These are phyloP conservation scores for Lanius ludovicianus DNA, from an alignment of 2,113 vertebrate species.

Conservation along the genomic window DNA sequence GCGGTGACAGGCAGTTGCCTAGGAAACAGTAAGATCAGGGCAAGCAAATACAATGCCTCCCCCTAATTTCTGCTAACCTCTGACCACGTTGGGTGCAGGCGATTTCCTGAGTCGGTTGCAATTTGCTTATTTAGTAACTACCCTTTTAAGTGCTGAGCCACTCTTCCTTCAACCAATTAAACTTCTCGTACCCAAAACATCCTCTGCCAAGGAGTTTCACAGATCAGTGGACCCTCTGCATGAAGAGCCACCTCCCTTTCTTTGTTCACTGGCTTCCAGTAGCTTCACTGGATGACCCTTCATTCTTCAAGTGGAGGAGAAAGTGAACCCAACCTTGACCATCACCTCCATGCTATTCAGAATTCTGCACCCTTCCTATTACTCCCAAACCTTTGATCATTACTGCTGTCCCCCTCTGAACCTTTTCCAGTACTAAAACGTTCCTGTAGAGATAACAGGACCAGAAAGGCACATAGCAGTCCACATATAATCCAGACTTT, in stretches of 20 bases:
- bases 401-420: not conserved
- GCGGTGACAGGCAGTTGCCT: not conserved
- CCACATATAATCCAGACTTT: not conserved
- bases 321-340: not conserved
- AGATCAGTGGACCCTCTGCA: not conserved
- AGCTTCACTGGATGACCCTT: not conserved
- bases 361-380: not conserved
- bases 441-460: not conserved
- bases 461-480: not conserved
- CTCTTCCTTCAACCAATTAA: not conserved
- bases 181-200: not conserved
- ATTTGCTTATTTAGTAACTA: not conserved
- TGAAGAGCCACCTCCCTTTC: not conserved
- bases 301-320: not conserved
- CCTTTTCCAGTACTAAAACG: not conserved
- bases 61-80: not conserved
- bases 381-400: not conserved
- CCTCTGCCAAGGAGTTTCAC: not conserved
- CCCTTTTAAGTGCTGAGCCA: not conserved
- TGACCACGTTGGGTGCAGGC: not conserved
- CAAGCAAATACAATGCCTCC: not conserved
- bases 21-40: constrained; percentile 1
- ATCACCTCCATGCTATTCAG: not conserved
- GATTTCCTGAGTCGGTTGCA: not conserved
- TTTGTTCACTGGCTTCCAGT: not conserved